These are phyloP conservation scores for Dastarcus helophoroides DNA, from an alignment of 2,888 invertebrate species.

Conservation along the genomic window DNA sequence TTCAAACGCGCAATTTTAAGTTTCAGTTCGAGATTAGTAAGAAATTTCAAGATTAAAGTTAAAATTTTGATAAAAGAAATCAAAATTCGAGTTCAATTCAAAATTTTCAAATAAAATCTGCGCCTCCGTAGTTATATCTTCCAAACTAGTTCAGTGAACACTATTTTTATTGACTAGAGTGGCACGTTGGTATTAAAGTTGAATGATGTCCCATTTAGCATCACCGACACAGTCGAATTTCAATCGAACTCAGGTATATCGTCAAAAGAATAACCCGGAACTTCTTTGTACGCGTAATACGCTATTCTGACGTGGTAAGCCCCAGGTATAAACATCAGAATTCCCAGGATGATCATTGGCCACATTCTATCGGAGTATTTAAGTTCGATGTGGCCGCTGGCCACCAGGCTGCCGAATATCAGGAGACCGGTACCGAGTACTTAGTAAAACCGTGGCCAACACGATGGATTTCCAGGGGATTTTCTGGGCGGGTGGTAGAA, in stretches of 20 bases:
- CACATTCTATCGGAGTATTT: conserved; percentile 81
- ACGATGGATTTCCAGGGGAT: conserved; percentile 78
- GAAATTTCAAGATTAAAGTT: no score
- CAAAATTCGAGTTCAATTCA: no score
- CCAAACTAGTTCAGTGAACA: no score
- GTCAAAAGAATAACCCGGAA: conserved; percentile 74
- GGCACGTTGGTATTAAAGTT: no score
- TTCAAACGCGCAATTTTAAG: no score
- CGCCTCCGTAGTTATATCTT: no score
- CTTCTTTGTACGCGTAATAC: conserved; percentile 71
- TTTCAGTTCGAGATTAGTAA: no score
- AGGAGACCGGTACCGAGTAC: conserved; percentile 61
- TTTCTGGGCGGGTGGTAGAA: conserved; percentile 51
- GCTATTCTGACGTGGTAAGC: conserved; percentile 84
- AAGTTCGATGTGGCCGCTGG: conserved; percentile 68
- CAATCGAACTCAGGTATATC: conserved; percentile 82
- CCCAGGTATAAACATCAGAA: conserved; percentile 84
- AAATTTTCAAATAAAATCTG: no score
- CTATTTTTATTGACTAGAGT: no score
- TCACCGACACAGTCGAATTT: no score
- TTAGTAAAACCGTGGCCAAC: conserved; percentile 62
- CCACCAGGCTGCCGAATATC: conserved; percentile 64
- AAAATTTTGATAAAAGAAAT: no score
- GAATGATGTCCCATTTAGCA: no score
- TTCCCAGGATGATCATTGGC: conserved; percentile 79